Evolutionary conservation across 2,113 vertebrate genomes (phyloP).

Genomic region (Mola mola): DNA sequence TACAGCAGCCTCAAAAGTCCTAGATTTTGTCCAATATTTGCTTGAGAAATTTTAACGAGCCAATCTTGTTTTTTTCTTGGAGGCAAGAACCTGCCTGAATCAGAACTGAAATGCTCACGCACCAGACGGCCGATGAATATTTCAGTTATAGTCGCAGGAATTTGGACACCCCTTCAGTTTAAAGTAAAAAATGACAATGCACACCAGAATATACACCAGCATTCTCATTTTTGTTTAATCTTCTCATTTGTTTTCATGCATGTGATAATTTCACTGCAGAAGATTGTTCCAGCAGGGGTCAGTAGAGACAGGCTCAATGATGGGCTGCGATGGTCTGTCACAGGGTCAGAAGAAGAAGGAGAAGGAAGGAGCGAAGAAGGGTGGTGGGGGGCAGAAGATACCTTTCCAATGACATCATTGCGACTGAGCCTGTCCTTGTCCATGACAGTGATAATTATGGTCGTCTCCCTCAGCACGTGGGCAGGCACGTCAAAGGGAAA

Average conservation of each 20-base stretch:
- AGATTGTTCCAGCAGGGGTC: conserved; percentile 71
- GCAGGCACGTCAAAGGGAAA: conserved; percentile 97
- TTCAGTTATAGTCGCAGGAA: too few species aligned
- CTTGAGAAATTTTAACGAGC: background rate
- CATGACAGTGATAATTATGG: conserved; percentile 99
- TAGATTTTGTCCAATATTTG: background rate
- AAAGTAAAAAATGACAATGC: too few species aligned
- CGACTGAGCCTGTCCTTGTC: conserved; percentile 97
- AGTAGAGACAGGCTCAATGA: conserved; percentile 63
- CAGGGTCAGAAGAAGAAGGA: conserved; percentile 39
- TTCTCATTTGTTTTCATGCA: background rate
- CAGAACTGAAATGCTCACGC: background rate
- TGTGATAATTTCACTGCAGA: conserved; percentile 7
- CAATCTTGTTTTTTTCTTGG: too few species aligned
- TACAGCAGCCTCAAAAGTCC: too few species aligned
- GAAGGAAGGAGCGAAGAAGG: conserved; percentile 22
- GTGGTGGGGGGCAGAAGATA: conserved; percentile 68
- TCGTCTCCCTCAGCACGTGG: conserved; percentile 96
- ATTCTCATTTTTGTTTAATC: background rate
- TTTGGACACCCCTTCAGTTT: too few species aligned
- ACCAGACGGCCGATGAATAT: too few species aligned
- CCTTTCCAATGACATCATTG: conserved; percentile 99
- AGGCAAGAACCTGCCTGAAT: background rate
- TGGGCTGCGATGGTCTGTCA: conserved; percentile 34
- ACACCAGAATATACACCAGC: too few species aligned